Percentiles rank a stretch among this genome's conserved stretches.
Evolutionary conservation across 2,113 vertebrate genomes (phyloP).

Genomic region (Nesoenas mayeri): DNA sequence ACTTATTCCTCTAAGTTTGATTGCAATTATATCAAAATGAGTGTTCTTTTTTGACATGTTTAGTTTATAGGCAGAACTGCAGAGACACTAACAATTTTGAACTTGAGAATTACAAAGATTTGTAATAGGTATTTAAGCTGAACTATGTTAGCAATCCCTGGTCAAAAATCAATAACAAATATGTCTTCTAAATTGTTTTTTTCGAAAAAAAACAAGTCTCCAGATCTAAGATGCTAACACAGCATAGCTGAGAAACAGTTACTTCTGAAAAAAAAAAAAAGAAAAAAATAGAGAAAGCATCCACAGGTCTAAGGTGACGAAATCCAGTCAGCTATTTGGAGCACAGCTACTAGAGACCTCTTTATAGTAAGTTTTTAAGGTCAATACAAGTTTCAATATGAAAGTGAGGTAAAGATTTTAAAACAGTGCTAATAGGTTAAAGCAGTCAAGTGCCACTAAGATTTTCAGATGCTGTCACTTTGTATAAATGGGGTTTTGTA

Average conservation of each 20-base stretch:
- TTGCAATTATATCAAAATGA: background rate
- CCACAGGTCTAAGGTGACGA: background rate
- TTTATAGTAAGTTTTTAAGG: background rate
- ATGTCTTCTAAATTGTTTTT: background rate
- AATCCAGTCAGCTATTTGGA: background rate
- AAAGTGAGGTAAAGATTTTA: background rate
- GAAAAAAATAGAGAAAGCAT: background rate
- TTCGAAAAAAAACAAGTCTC: background rate
- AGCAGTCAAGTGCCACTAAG: background rate
- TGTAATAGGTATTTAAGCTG: background rate
- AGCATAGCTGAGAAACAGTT: background rate
- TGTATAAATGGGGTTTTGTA: background rate
- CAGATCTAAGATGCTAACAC: background rate
- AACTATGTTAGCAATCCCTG: background rate
- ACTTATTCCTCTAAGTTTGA: background rate
- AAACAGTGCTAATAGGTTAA: background rate
- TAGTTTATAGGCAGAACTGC: background rate
- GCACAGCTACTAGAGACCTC: background rate
- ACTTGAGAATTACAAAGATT: background rate
- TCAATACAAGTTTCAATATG: background rate
- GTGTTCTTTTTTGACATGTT: background rate
- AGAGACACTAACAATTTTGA: background rate
- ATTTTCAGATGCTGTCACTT: background rate
- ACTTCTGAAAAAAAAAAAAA: background rate
- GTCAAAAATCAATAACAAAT: background rate